Evolutionary conservation across 2,113 vertebrate species (phyloP).

Genomic region (Tautogolabrus adspersus): DNA sequence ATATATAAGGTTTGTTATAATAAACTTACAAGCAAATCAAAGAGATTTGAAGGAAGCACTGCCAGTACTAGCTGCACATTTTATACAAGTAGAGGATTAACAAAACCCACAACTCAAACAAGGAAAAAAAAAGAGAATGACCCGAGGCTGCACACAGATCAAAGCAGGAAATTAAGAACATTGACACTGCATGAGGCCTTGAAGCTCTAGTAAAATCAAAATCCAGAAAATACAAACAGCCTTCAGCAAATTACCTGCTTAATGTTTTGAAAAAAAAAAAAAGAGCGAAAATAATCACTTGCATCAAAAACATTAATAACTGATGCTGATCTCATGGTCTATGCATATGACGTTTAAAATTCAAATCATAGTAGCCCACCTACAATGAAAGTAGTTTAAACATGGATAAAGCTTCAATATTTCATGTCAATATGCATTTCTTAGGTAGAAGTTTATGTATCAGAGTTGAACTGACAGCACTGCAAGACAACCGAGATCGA

Average conservation of each 20-base stretch:
- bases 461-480: constrained; percentile 4
- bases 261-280: background rate
- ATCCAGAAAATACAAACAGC: background rate
- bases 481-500: background rate
- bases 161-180: background rate
- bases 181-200: background rate
- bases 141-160: background rate
- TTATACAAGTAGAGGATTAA: constrained; percentile 18
- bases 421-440: constrained; percentile 32
- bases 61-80: background rate
- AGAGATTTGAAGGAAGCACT: background rate
- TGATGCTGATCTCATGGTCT: constrained; percentile 23
- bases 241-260: background rate
- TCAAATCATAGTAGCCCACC: background rate
- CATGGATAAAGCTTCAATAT: constrained; percentile 30
- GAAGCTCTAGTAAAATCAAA: background rate
- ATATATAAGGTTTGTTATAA: background rate
- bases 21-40: background rate
- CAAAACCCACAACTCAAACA: constrained; percentile 1
- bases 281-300: no score
- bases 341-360: constrained; percentile 50
- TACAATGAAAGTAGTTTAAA: constrained; percentile 27
- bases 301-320: no score
- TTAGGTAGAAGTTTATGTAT: constrained; percentile 13
- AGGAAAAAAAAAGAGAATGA: background rate